Evolutionary conservation across 1,140 invertebrate genomes (phyloP).

Genomic region (Camponotus floridanus): DNA sequence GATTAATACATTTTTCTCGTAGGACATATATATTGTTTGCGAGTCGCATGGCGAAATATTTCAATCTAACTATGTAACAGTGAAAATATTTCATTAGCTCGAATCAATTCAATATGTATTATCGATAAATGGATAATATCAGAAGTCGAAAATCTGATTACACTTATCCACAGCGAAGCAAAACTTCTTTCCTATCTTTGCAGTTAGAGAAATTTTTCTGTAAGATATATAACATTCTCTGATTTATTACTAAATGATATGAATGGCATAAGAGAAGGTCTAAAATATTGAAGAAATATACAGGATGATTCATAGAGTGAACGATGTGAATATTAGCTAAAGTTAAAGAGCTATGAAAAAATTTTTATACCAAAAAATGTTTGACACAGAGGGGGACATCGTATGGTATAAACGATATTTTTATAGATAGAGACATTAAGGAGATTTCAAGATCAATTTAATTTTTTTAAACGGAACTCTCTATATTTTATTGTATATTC

Average conservation of each 20-base stretch:
- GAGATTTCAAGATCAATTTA: too few species aligned
- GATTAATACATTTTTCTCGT: conserved; percentile 39
- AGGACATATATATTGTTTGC: conserved; percentile 39
- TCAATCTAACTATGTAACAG: conserved; percentile 12
- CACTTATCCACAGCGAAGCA: neutral
- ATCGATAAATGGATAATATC: conserved; percentile 31
- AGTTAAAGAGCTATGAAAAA: too few species aligned
- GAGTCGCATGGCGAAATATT: conserved; percentile 55
- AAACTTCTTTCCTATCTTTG: conserved; percentile 1
- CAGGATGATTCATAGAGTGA: too few species aligned
- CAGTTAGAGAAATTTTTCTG: conserved; percentile 30
- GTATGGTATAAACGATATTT: too few species aligned
- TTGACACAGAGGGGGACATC: too few species aligned
- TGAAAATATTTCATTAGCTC: conserved; percentile 58
- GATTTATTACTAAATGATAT: conserved; percentile 19
- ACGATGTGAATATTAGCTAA: too few species aligned
- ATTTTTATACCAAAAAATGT: too few species aligned
- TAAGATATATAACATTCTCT: neutral
- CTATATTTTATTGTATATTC: too few species aligned
- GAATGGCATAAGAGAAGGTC: neutral
- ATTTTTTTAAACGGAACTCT: too few species aligned
- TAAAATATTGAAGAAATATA: neutral
- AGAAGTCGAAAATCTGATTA: conserved; percentile 52
- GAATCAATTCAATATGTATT: conserved; percentile 16
- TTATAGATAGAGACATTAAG: too few species aligned